Percentiles rank a stretch among this genome's conserved stretches.
Conservation (phyloP, 2,888 invertebrate species). For the Steromphala cineraria region DNA sequence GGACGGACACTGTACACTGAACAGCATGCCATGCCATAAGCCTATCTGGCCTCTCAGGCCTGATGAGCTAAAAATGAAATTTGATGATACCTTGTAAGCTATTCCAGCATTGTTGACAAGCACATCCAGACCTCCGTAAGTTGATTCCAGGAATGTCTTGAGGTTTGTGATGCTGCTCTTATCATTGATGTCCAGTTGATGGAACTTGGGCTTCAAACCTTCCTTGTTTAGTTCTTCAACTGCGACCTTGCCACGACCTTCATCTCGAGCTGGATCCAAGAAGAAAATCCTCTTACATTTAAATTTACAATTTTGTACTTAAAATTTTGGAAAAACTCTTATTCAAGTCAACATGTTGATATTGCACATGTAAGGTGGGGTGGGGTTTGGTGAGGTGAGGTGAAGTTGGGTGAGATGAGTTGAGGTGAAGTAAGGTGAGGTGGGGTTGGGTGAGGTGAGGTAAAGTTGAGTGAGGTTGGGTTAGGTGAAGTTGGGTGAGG, state of each 20-base stretch:
- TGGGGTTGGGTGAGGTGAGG: no score
- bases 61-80: neutral
- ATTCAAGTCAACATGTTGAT: no score
- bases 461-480: no score
- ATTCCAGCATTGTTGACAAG: conserved; percentile 69
- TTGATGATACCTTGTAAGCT: conserved; percentile 53
- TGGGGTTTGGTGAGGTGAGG: no score
- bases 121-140: conserved; percentile 61
- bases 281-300: no score
- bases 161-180: conserved; percentile 44
- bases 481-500: no score
- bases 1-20: no score
- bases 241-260: conserved; percentile 48
- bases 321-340: conserved; percentile 18
- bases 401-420: no score
- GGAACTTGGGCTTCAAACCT: conserved; percentile 78
- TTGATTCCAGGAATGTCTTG: conserved; percentile 42
- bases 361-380: no score
- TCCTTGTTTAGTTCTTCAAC: conserved; percentile 56
- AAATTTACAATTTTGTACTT: no score
- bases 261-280: conserved; percentile 48
- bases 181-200: conserved; percentile 83
- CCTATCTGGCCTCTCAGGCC: no score
- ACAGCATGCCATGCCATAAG: neutral
- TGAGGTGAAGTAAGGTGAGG: no score